Base-by-base conservation (phyloP, 1,140 invertebrate genomes). In the Conus ventricosus region DNA sequence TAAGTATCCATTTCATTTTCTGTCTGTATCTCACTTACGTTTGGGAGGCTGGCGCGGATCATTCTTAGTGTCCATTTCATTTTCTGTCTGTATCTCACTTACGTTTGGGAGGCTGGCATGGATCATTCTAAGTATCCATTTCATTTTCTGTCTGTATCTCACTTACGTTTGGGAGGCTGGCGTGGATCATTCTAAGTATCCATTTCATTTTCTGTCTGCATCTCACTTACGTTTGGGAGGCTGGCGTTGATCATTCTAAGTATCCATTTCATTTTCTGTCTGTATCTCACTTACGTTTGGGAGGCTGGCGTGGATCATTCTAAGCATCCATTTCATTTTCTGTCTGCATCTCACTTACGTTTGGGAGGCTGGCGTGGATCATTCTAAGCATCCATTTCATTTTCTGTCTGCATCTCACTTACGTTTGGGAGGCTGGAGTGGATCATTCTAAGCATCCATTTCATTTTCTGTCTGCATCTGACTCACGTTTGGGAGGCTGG, bases 401-500 rank as follows among this genome's bases (percentile, higher is more conserved):
- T 39, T 82, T 20, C 54, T 39, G n/a, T n/a, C n/a, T n/a, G n/a
- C n/a, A n/a, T n/a, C n/a, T n/a, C n/a, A n/a, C n/a, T n/a, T n/a
- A n/a, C n/a, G n/a, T n/a, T n/a, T n/a, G n/a, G n/a, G n/a, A n/a
- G n/a, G n/a, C n/a, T n/a, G n/a, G n/a, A 17, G 8, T 60, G 17
- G 57, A 60, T 60, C 60, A 63, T 60, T 60, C 8, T 8, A 60
- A 83, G 7, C 4, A n/a, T 15, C 57, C 0, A 15, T 20, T 82
- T 55, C n/a, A 8, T 53, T 82, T 53, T 53, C 54, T 27, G 51
- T 39, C 27, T 27, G 2, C 3, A 25, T 17, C 80, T 1, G 39
- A 96, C 90, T 96, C 97, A 91, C 96, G 97, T 91, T 97, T 97
- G 0, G 98, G 98, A 60, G 94, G 93, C 78, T 95, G 93, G 15